These are phyloP conservation scores for Dendrocincla fuliginosa DNA, from an alignment of 2,797 vertebrate genomes.

Conservation along the genomic window DNA sequence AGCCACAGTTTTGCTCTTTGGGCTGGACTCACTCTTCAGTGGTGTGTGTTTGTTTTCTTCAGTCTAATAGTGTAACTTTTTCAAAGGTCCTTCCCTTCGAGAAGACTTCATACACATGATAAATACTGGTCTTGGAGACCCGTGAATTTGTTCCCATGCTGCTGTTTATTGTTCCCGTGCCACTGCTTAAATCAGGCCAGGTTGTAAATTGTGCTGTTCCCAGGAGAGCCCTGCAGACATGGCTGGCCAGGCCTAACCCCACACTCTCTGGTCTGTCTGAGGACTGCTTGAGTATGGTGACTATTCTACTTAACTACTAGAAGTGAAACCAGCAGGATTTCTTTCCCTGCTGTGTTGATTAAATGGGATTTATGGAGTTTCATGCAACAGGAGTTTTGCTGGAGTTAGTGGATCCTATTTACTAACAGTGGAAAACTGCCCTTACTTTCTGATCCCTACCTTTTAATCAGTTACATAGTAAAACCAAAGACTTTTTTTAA, in stretches of 20 bases:
- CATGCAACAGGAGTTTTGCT: not conserved
- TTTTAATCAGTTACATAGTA: not conserved
- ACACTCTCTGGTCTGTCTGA: not conserved
- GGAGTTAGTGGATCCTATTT: not conserved
- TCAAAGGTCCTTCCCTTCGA: not conserved
- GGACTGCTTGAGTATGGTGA: not conserved
- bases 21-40: not conserved
- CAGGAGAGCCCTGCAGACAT: not conserved
- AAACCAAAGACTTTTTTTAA: not conserved
- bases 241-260: not conserved
- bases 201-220: not conserved
- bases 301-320: not conserved
- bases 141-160: not conserved
- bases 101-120: not conserved
- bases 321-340: not conserved
- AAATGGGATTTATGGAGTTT: not conserved
- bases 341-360: not conserved
- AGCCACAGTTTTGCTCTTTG: not conserved
- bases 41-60: not conserved
- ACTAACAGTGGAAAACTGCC: not conserved
- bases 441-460: not conserved
- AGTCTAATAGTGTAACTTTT: not conserved
- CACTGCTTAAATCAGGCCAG: not conserved
- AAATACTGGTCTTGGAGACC: not conserved
- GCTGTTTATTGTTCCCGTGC: not conserved